Evolutionary conservation across 2,797 vertebrate genomes (phyloP).

Genomic region (Remorina albescens): DNA sequence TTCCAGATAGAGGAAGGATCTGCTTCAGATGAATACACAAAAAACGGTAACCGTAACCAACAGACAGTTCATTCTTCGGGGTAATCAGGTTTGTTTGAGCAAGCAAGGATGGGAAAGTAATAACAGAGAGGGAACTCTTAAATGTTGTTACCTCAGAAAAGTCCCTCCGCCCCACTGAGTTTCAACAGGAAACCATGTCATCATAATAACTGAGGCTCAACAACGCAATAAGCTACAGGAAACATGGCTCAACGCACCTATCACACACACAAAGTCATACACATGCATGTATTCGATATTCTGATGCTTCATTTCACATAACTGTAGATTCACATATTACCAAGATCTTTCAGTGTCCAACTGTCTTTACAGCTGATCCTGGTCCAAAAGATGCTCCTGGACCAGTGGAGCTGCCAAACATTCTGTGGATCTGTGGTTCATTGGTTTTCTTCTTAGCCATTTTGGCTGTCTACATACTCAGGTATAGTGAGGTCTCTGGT

Average conservation of each 20-base stretch:
- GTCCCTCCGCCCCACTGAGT: conserved; percentile 46
- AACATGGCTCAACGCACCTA: conserved; percentile 61
- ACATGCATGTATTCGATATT: conserved; percentile 1
- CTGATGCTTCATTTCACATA: background rate
- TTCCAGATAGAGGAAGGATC: conserved; percentile 20
- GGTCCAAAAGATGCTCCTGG: no score
- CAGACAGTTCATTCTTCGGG: conserved; percentile 3
- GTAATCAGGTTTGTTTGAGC: conserved; percentile 2
- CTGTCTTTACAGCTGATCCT: conserved; percentile 19
- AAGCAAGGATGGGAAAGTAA: background rate
- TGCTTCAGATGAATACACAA: rapidly evolving
- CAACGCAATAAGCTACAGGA: conserved; percentile 65
- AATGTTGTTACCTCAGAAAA: conserved; percentile 42
- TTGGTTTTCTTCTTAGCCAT: conserved; percentile 50
- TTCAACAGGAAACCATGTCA: conserved; percentile 73
- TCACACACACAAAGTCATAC: conserved; percentile 27
- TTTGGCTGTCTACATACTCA: conserved; percentile 61
- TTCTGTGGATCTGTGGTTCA: conserved; percentile 60
- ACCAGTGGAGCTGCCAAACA: background rate
- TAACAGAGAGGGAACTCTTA: conserved; percentile 11
- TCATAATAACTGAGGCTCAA: conserved; percentile 59
- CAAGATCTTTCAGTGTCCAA: background rate
- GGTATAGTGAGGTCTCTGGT: conserved; percentile 49
- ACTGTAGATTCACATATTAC: no score
- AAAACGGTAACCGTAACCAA: conserved; percentile 39